A percentile compares a stretch with the other conserved stretches of the same genome.
Conservation (phyloP, 2,797 vertebrate species). For the Halcyon chelicuti region DNA sequence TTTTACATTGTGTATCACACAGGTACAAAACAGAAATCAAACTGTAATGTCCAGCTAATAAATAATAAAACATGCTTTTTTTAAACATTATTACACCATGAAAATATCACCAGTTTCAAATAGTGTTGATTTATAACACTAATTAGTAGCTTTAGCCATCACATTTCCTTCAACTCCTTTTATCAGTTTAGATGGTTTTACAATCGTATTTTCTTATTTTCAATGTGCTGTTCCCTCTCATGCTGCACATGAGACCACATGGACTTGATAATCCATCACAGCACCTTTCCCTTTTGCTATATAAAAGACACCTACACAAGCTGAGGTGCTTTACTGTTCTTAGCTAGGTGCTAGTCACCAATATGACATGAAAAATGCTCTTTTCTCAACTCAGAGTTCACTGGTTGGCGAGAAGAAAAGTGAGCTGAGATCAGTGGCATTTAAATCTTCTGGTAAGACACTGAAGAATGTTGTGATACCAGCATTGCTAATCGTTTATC, state of each 20-base stretch:
- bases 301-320: background rate
- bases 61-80: background rate
- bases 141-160: background rate
- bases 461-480: accelerated
- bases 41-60: background rate
- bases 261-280: background rate
- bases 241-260: background rate
- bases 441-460: background rate
- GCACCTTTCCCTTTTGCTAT: background rate
- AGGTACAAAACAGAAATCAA: background rate
- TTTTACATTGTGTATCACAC: background rate
- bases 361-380: background rate
- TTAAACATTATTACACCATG: background rate
- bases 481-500: background rate
- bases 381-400: background rate
- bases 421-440: accelerated
- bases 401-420: background rate
- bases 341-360: background rate
- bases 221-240: background rate
- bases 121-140: background rate
- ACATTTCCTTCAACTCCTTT: background rate
- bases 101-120: background rate
- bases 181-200: background rate
- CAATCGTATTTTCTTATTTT: background rate
- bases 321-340: background rate